These are phyloP conservation scores for Chondrilla cf. caribensis DNA, from an alignment of 37 sponge, comb jelly and placozoan genomes.

Conservation along the genomic window DNA sequence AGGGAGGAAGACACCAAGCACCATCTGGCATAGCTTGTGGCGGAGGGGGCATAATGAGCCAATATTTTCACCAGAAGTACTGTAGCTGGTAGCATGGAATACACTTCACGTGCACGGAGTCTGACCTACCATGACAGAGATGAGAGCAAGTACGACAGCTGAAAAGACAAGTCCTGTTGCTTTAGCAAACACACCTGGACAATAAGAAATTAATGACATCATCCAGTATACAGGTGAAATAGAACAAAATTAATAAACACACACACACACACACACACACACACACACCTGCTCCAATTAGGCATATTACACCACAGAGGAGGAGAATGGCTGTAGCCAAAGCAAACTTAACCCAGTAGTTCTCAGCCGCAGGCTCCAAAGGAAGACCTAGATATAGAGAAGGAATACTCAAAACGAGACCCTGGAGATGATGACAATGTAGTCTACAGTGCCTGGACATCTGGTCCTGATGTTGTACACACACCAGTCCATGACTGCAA, in stretches of 20 bases:
- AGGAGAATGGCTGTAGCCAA: conserved; percentile 51
- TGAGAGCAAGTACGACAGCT: conserved; percentile 71
- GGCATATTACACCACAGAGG: conserved; percentile 80
- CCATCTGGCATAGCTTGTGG: no score
- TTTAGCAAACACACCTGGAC: conserved; percentile 89
- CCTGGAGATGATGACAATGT: no score
- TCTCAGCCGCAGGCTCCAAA: background rate
- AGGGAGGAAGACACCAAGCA: no score
- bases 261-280: conserved; percentile 12
- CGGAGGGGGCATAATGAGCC: no score
- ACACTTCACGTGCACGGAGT: no score
- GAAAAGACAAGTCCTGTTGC: conserved; percentile 83
- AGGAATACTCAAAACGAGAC: no score
- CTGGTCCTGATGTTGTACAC: no score
- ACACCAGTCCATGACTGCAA: no score
- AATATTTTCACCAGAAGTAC: no score
- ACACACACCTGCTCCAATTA: conserved; percentile 58
- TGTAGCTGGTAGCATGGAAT: no score
- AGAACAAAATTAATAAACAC: background rate
- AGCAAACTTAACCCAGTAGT: conserved; percentile 20
- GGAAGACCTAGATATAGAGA: background rate
- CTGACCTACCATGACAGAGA: conserved; percentile 69
- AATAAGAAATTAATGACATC: no score
- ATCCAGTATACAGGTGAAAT: background rate
- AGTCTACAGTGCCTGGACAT: no score